Conservation (phyloP, 2,113 vertebrate genomes). For the Benitochromis conjunctus region DNA sequence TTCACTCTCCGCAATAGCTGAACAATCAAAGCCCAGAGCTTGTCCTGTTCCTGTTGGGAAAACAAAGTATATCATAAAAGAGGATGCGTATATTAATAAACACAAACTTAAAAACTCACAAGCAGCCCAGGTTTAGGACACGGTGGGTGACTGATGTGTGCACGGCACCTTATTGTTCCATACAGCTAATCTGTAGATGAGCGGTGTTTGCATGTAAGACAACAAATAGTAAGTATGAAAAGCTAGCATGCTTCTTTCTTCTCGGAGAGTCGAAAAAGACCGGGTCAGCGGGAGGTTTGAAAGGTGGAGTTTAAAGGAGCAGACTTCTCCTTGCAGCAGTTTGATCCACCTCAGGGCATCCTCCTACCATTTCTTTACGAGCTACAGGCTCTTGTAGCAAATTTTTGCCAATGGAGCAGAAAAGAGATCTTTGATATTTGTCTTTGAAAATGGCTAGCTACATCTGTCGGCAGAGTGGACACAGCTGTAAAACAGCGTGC, state of each 20-base stretch:
- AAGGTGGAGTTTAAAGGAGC: neutral
- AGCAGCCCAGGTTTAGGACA: neutral
- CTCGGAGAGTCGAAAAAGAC: neutral
- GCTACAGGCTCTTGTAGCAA: conserved; percentile 32
- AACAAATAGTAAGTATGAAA: conserved; percentile 14
- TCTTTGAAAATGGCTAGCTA: conserved; percentile 44
- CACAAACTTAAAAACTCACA: conserved; percentile 6
- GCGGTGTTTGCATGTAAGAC: neutral
- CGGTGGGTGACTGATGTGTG: neutral
- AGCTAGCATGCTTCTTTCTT: neutral
- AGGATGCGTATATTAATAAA: conserved; percentile 27
- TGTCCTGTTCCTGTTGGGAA: conserved; percentile 19
- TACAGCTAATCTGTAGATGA: neutral
- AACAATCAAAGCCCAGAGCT: conserved; percentile 48
- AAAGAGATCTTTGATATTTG: conserved; percentile 65
- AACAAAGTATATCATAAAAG: conserved; percentile 28
- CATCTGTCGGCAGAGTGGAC: conserved; percentile 46
- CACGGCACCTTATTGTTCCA: neutral
- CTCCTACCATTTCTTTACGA: conserved; percentile 47
- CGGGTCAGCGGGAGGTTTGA: neutral
- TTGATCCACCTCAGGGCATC: conserved; percentile 31
- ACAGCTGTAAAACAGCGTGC: conserved; percentile 37
- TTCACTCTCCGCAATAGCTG: conserved; percentile 30
- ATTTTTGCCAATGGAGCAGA: conserved; percentile 52
- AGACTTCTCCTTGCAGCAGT: neutral